Base-by-base conservation (phyloP, 2,888 invertebrate species). In the Xestoiulus laeticollis region DNA sequence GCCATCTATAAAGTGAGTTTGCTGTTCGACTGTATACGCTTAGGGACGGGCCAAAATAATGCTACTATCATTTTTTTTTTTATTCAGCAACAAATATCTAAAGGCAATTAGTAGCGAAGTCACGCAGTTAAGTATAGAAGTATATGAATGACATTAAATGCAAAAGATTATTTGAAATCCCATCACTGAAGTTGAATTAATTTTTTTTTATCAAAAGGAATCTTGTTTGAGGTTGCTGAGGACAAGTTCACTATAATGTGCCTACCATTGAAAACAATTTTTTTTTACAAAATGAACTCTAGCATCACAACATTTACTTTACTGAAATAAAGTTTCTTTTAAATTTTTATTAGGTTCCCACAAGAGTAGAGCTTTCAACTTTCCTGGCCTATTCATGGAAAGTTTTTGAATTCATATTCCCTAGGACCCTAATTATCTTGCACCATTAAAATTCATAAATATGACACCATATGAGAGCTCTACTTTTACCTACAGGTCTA, bases 141-240 rank as follows among this genome's bases (percentile, higher is more conserved):
- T 10, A 68, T 68, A 68, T 68, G 68, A 68, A 68, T 68, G 68
- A 68, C 26, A 26, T 68, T 26, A 68, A 26, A 68, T 12, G 26
- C 26, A 68, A n/a, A 26, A 22, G 68, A 68, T 26, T 68, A n/a
- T 68, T 68, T 68, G 10, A 26, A 68, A 26, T 68, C 68, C 26
- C 26, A 68, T 68, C 68, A 68, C 26, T 68, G 68, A 68, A 12
- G 68, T 1, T 22, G 26, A 22, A 68, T 68, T 1, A 68, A 26
- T 26, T n/a, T 68, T 26, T 68, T 68, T 12, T 68, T 68, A 12
- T 10, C 1, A 12, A n/a, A 26, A 68, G 68, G 68, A 68, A 68
- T 68, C 68, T 68, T 68, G 68, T 68, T 68, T 68, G 26, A 68
- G 68, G 68, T 68, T 68, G 26, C 26, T 26, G 26, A 68, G 68